Base-by-base conservation (phyloP, 2,797 vertebrate genomes). In the Sylvilagus floridanus region DNA sequence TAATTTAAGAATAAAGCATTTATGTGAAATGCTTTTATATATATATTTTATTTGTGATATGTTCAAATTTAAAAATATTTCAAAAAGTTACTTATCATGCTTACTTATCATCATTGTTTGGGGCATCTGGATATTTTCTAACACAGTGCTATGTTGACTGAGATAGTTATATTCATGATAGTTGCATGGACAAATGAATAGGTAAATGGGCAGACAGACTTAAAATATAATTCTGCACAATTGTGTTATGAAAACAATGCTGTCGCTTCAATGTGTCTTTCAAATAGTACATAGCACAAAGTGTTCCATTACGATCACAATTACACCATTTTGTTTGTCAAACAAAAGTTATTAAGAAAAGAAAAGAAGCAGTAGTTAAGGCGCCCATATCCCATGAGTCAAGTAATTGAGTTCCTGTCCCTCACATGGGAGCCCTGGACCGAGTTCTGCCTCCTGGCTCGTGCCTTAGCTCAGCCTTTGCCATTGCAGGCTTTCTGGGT, bases 31-130 rank as follows among this genome's bases (percentile, higher is more conserved):
- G 4, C 57, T 87, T 88, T 73, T 30, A 60, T 1, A 5, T 85
- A 63, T 65, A n/a, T n/a, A n/a, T 37, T 52, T 16, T 2, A 69
- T 62, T 91, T 84, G 69, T 37, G 7, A 57, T 54, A 83, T 76
- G 95, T 30, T 82, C 28, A 32, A 24, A 73, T 93, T 32, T 37
- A 57, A 71, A 79, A 73, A 60, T 94, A 95, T 65, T 92, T 94
- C 1, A 30, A 94, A 85, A 26, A 22, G 8, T 9, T 24, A 35
- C 0, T 68, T 3, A 47, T 63, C 93, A 37, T 54, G 50, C 78
- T 93, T 85, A 66, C 16, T 35, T 90, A 1, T 83, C 57, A 54
- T 54, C 7, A 73, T 13, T 90, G 0, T 63, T 84, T 76, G 35
- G 63, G 87, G 7, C 4, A 79, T 63, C 12, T 52, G 13, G 21